Base-by-base conservation (phyloP, 2,113 vertebrate genomes). In the Eidolon helvum region DNA sequence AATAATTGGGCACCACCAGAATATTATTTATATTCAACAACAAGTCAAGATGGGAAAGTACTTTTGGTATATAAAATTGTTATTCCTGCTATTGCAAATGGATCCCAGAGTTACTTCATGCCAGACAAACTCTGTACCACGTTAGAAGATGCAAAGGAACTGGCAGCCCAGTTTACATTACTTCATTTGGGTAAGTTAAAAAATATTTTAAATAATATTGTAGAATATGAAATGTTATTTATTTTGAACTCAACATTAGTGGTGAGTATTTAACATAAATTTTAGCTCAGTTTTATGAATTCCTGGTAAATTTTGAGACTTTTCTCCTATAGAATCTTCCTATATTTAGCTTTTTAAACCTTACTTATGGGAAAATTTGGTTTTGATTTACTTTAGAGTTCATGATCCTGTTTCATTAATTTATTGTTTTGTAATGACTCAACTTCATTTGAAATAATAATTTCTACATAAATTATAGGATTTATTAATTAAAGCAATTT, bases 111-210 rank as follows among this genome's bases (percentile, higher is more conserved):
- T 98, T 99, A 98, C 38, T 99, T 98, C 98, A 99, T 99, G 99
- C 99, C 99, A 40, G 99, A 99, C 98, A 99, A 99, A 92, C 98
- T 99, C 96, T 99, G 99, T 96, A 98, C 98, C 35, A 98, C 99
- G 8, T 97, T 99, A 98, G 99, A 99, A 89, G 99, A 99, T 77
- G 99, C 99, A 95, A 99, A 99, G 98, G 99, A 99, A 90, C 97
- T 99, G 95, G 99, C 99, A 85, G 99, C 99, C 33, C 99, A 99
- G 96, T 99, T 99, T 94, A 98, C 99, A 0, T 98, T 99, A 94
- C 98, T 99, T 87, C 99, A 99, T 98, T 98, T 99, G 97, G 99
- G 99, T 99, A 98, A 99, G 99, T 98, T 95, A 78, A 95, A 96
- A 94, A 96, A 74, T 77, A 0, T 0, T 65, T 97, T 66, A 79